Percentiles rank a stretch among this genome's conserved stretches.
Conservation (phyloP, 2,797 vertebrate genomes). For the Hemibagrus guttatus region DNA sequence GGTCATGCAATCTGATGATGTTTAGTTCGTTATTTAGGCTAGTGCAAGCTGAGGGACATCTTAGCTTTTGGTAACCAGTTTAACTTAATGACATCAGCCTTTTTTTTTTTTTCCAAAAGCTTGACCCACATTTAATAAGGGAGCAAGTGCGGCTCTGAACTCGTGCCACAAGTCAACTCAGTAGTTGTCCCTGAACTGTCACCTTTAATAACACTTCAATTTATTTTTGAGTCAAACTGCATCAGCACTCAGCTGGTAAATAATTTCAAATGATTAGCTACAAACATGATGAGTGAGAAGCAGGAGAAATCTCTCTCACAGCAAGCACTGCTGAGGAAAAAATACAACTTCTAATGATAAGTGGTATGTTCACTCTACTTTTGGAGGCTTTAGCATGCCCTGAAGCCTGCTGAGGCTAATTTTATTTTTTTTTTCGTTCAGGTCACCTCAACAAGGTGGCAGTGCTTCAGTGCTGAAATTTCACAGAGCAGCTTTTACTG, state of each 20-base stretch:
- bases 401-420: neutral
- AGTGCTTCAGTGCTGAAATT: neutral
- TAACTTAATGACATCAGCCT: neutral
- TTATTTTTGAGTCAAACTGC: neutral
- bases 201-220: neutral
- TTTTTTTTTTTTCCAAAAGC: neutral
- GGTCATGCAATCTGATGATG: neutral
- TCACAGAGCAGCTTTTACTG: neutral
- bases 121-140: neutral
- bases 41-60: neutral
- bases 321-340: neutral
- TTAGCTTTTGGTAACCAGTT: neutral
- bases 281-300: neutral
- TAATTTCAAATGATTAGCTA: neutral
- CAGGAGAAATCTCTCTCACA: neutral
- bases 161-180: neutral
- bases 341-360: neutral
- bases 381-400: neutral
- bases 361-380: neutral
- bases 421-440: neutral
- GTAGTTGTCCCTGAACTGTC: neutral
- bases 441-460: neutral
- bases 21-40: neutral
- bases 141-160: neutral
- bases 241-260: neutral